phyloP scores from a whole-genome alignment of 2,888 invertebrate species.

The Aproaerema taeniolella region DNA sequence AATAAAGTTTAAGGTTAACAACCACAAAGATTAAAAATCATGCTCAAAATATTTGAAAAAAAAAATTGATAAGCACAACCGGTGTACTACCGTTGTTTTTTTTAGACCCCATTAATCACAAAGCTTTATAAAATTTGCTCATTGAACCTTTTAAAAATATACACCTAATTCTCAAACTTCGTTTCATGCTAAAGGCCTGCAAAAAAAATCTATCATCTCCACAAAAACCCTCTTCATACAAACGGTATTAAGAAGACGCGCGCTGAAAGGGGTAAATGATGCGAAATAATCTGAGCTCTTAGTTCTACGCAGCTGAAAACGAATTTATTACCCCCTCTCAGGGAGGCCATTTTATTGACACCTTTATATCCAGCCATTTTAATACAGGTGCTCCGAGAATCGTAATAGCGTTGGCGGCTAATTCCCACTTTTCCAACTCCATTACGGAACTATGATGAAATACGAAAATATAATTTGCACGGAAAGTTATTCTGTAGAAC shows the following conservation, averaged over 20 bases:
- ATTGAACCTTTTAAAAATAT: neutral
- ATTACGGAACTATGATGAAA: too few relatives aligned
- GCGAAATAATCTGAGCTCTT: slow-evolving; percentile 74
- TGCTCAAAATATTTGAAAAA: too few relatives aligned
- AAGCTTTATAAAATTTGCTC: too few relatives aligned
- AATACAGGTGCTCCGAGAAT: too few relatives aligned
- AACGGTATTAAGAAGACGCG: slow-evolving; percentile 64
- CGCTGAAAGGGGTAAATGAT: slow-evolving; percentile 72
- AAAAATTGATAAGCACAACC: too few relatives aligned
- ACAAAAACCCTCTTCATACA: slow-evolving; percentile 58
- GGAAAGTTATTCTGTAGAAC: slow-evolving; percentile 7
- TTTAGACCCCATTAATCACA: too few relatives aligned
- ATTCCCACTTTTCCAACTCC: too few relatives aligned
- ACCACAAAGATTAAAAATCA: too few relatives aligned
- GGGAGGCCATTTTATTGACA: slow-evolving; percentile 58
- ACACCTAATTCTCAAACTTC: neutral
- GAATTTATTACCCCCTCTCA: slow-evolving; percentile 68
- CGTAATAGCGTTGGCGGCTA: too few relatives aligned
- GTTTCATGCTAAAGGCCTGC: slow-evolving; percentile 43
- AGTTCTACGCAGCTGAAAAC: slow-evolving; percentile 68
- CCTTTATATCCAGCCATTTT: slow-evolving; percentile 38
- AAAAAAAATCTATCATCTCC: slow-evolving; percentile 53
- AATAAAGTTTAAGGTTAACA: too few relatives aligned
- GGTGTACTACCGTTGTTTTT: too few relatives aligned
- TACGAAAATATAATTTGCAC: neutral